Percentiles rank a stretch among this genome's conserved stretches.
Conservation (phyloP, 2,113 vertebrate species). For the Cavia aperea region DNA sequence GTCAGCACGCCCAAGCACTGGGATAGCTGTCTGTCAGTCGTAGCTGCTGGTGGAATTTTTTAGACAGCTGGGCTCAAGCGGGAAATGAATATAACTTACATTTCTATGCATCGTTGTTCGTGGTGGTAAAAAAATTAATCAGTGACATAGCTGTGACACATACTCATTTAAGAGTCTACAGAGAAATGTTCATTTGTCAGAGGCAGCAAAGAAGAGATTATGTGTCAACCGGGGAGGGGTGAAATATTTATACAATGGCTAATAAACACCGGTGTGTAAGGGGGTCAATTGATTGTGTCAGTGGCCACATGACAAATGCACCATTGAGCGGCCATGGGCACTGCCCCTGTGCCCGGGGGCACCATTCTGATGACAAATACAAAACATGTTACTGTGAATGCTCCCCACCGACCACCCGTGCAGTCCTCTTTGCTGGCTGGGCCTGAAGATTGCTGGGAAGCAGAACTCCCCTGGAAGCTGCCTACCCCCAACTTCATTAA, state of each 20-base stretch:
- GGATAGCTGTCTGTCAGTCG: slow-evolving; percentile 71
- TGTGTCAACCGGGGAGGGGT: slow-evolving; percentile 72
- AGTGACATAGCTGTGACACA: slow-evolving; percentile 75
- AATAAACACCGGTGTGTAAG: slow-evolving; percentile 71
- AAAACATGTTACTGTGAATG: slow-evolving; percentile 54
- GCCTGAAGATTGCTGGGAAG: slow-evolving; percentile 49
- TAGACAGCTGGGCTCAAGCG: slow-evolving; percentile 71
- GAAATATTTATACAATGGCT: slow-evolving; percentile 73
- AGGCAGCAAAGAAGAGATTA: slow-evolving; percentile 71
- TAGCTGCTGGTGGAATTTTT: slow-evolving; percentile 69
- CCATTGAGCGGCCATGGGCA: slow-evolving; percentile 60
- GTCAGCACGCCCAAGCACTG: slow-evolving; percentile 50
- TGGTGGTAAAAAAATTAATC: slow-evolving; percentile 73
- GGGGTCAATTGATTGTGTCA: slow-evolving; percentile 74
- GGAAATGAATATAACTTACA: slow-evolving; percentile 74
- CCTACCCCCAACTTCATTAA: slow-evolving; percentile 64
- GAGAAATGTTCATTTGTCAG: slow-evolving; percentile 75
- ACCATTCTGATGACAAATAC: slow-evolving; percentile 69
- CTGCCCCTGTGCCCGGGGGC: slow-evolving; percentile 65
- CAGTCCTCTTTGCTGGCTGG: slow-evolving; percentile 31
- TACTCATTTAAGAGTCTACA: slow-evolving; percentile 75
- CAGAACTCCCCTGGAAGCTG: slow-evolving; percentile 55
- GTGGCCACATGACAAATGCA: slow-evolving; percentile 68
- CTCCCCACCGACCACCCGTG: slow-evolving; percentile 43
- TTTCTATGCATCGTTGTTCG: slow-evolving; percentile 73